Base-by-base conservation (phyloP, 2,797 vertebrate genomes). In the Rhinatrema bivittatum region DNA sequence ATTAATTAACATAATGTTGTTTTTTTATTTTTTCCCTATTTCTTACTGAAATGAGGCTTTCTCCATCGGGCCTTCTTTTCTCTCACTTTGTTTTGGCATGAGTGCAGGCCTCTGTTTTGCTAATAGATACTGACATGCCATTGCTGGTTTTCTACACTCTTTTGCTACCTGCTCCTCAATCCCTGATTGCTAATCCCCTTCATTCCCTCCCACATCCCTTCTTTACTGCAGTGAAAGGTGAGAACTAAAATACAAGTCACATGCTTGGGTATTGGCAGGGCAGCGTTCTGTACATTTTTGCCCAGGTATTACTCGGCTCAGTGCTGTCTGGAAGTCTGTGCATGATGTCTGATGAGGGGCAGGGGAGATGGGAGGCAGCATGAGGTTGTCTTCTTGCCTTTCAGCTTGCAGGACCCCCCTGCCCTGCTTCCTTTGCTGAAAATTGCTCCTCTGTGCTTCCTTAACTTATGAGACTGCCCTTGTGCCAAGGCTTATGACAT, bases 351-450 rank as follows among this genome's bases (percentile, higher is more conserved):
- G 31, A 1, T 34, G 36, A 37, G 46, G 41, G 39, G 20, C 22
- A 3, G n/a, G n/a, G n/a, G 44, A 2, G 0, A 19, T 38, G 9
- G 2, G 16, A n/a, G 29, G 27, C 61, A 36, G 42, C 55, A 49
- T 65, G 56, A 52, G 53, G 42, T 52, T 24, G 9, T 42, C 50
- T 22, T 40, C 35, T 46, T 11, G 2, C 35, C 7, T 36, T 42
- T 49, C 19, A 31, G 5, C 1, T 22, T 15, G 23, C 24, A 50
- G 39, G n/a, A n/a, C n/a, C n/a, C 60, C 54, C 44, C 39, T 25
- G 41, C 45, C 27, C 31, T 34, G 8, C 25, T 9, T 45, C 42
- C 24, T 19, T 6, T 17, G 16, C 14, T 21, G 26, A 45, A 16
- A 6, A 25, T 3, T 10, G 41, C 45, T 36, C 9, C 32, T 1